Conservation (phyloP, 2,888 invertebrate genomes). For the Eilema sororculum region DNA sequence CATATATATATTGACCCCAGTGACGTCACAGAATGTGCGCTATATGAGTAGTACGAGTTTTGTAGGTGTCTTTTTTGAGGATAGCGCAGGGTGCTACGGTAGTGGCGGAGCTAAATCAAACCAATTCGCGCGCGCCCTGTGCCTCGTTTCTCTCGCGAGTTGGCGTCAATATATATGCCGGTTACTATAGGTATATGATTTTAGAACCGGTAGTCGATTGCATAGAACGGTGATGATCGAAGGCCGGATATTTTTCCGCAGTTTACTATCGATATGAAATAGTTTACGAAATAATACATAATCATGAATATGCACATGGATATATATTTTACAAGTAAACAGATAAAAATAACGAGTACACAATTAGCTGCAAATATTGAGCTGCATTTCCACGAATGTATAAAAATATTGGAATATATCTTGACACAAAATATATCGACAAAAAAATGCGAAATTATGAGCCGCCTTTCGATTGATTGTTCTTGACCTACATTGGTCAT, state of each 20-base stretch:
- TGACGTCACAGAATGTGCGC: no score
- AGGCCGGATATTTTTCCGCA: conserved; percentile 46
- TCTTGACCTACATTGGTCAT: conserved; percentile 78
- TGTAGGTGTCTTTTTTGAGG: no score
- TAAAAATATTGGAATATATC: background rate
- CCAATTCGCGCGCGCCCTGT: no score
- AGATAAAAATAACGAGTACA: conserved; percentile 39
- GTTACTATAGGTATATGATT: conserved; percentile 51
- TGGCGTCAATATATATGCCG: no score
- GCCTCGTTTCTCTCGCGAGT: no score
- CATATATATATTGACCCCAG: no score
- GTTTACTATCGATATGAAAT: conserved; percentile 49
- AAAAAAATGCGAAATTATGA: no score
- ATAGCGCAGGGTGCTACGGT: no score
- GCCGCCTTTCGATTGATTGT: conserved; percentile 51
- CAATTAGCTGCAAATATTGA: conserved; percentile 9
- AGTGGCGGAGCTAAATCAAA: no score
- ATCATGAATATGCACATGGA: conserved; percentile 38
- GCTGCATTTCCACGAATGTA: background rate
- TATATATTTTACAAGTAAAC: background rate
- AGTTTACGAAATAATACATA: conserved; percentile 60
- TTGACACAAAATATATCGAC: no score
- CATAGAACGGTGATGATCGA: conserved; percentile 40
- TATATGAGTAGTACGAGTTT: no score
- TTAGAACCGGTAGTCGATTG: conserved; percentile 67